phyloP scores from a whole-genome alignment of 1,140 invertebrate species.

The Conopomorpha cramerella region DNA sequence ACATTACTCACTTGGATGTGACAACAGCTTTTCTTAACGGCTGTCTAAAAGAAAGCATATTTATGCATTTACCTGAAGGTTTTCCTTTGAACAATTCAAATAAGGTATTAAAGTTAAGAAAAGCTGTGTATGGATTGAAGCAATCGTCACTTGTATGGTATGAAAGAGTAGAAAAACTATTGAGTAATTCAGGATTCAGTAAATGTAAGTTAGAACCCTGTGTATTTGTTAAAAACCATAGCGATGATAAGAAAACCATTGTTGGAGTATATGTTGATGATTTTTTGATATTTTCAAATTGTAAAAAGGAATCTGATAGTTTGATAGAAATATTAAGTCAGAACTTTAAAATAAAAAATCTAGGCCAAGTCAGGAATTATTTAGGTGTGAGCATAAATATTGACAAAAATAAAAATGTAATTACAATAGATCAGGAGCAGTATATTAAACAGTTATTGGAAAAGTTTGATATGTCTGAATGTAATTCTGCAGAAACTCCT shows the following conservation, averaged over 20 bases:
- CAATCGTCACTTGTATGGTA: conserved; percentile 1
- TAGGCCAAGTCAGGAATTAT: conserved; percentile 2
- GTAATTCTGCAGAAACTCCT: too few species aligned
- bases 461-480: conserved; percentile 9
- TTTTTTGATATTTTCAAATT: too few species aligned
- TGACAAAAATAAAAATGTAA: not conserved
- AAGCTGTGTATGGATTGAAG: conserved; percentile 1
- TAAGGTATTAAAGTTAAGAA: conserved; percentile 8
- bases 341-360: conserved; percentile 8
- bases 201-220: conserved; percentile 7
- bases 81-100: too few species aligned
- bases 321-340: too few species aligned
- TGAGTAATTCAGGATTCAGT: conserved; percentile 5
- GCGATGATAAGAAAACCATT: conserved; percentile 4
- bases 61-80: too few species aligned
- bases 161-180: not conserved
- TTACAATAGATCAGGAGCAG: conserved; percentile 1
- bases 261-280: conserved; percentile 11
- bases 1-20: too few species aligned
- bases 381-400: conserved; percentile 2
- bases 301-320: not conserved
- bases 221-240: conserved; percentile 6
- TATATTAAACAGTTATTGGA: conserved; percentile 11
- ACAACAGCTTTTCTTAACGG: conserved; percentile 29
- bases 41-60: conserved; percentile 18